phyloP scores from a whole-genome alignment of 2,888 invertebrate species.

The Agrochola lota region DNA sequence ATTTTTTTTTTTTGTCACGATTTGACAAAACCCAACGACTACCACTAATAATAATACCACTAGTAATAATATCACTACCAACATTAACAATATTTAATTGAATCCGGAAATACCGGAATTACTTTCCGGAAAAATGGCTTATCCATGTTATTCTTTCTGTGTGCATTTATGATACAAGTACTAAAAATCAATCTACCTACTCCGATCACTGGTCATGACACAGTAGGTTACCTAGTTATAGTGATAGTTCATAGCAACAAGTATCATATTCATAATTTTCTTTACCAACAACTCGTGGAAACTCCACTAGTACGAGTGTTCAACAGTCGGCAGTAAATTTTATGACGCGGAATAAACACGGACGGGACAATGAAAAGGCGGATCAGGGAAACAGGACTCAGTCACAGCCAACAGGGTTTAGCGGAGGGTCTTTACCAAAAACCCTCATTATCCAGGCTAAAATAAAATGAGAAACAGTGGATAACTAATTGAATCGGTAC shows the following conservation, averaged over 20 bases:
- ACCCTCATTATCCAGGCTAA: constrained; percentile 55
- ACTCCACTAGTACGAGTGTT: constrained; percentile 17
- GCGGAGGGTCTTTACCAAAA: constrained; percentile 35
- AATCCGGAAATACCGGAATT: too few relatives aligned
- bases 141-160: too few relatives aligned
- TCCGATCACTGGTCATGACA: too few relatives aligned
- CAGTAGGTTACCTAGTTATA: background rate
- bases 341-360: constrained; percentile 50
- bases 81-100: too few relatives aligned
- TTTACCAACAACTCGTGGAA: constrained; percentile 11
- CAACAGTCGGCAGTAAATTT: constrained; percentile 49
- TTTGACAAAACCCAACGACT: too few relatives aligned
- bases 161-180: too few relatives aligned
- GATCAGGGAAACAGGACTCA: constrained; percentile 32
- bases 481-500: constrained; percentile 66
- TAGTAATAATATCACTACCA: too few relatives aligned
- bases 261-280: background rate
- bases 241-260: background rate
- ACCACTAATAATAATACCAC: too few relatives aligned
- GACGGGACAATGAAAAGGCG: constrained; percentile 50
- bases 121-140: too few relatives aligned
- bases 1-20: too few relatives aligned
- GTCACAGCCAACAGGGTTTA: constrained; percentile 43
- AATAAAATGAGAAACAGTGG: constrained; percentile 65
- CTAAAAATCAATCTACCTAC: too few relatives aligned